Evolutionary conservation across 1,140 invertebrate species (phyloP), one percentile per base, ranked within the genome.

Genomic region (Aphelinus certus): DNA sequence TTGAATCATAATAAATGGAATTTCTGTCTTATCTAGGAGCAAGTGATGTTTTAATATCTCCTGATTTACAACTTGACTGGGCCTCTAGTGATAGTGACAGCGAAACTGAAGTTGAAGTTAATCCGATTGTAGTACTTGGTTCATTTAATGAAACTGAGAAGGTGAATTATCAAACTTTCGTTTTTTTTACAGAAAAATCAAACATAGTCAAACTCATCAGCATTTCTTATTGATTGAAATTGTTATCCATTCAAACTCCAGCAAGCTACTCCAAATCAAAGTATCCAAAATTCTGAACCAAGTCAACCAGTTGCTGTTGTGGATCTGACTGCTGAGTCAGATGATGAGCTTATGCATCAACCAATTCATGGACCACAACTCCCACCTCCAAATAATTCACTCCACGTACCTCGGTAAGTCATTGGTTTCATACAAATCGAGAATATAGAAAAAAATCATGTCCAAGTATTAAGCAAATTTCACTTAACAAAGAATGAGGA

Each of bases 41-140:
- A 63, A 86, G 88, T 78, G 86, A 90, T 77, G 90, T 90, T 9
- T 88, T 93, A 71, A 90, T 91, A 43, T 93, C 93, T n/a, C 93
- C 93, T 2, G 94, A 95, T 86, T 85, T 95, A 53, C 94, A 95
- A 84, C 85, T 95, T 62, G 93, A 95, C 81, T 95, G 94, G 92
- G 89, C 92, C 0, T 93, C 92, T 0, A 83, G 86, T 78, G 69
- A 67, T 67, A 67, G 58, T 58, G 71, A 63, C 78, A 86, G 80
- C 66, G 85, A 85, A 73, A 81, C 83, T 74, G 86, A 88, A 72
- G 89, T 89, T 64, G 89, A 89, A 74, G 91, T 92, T 83, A 91
- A 91, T 76, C 91, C 92, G 70, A 87, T 91, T 7, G 88, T 90
- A 82, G 87, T 91, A 53, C 79, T 88, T 62, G 85, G 79, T 65